Evolutionary conservation across 1,140 invertebrate genomes (phyloP).

Genomic region (Phocides pigmalion): DNA sequence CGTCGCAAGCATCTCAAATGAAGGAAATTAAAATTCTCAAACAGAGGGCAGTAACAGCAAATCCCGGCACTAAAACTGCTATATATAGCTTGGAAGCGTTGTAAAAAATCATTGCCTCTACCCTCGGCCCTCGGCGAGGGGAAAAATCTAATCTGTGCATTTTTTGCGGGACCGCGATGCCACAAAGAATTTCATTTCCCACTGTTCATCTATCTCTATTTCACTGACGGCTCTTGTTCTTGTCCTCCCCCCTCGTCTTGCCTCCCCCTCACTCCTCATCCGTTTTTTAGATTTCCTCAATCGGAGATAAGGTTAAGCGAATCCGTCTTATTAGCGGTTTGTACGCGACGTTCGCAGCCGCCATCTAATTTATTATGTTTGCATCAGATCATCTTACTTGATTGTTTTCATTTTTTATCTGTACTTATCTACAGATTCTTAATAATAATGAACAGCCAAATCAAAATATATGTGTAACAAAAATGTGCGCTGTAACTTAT

Average conservation of each 20-base stretch:
- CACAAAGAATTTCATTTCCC: conserved; percentile 85
- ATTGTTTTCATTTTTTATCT: conserved; percentile 13
- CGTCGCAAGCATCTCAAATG: conserved; percentile 52
- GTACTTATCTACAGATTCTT: no score
- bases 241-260: conserved; percentile 50
- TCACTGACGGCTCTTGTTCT: conserved; percentile 83
- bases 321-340: conserved; percentile 78
- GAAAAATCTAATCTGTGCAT: conserved; percentile 85
- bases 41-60: conserved; percentile 79
- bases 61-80: conserved; percentile 79
- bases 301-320: conserved; percentile 81
- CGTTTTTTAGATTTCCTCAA: conserved; percentile 81
- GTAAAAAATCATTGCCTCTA: conserved; percentile 83
- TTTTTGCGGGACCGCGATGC: conserved; percentile 84
- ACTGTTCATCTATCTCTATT: conserved; percentile 85
- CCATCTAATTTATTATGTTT: conserved; percentile 62
- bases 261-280: conserved; percentile 50
- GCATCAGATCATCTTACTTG: conserved; percentile 8
- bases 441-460: no score
- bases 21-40: conserved; percentile 82
- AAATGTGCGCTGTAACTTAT: no score
- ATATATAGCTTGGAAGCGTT: conserved; percentile 78
- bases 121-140: conserved; percentile 76
- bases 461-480: no score
- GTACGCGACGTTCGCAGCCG: conserved; percentile 64